A percentile compares a stretch with the other conserved stretches of the same genome.
Conservation (phyloP, 2,113 vertebrate species). For the Ciconia boyciana region DNA sequence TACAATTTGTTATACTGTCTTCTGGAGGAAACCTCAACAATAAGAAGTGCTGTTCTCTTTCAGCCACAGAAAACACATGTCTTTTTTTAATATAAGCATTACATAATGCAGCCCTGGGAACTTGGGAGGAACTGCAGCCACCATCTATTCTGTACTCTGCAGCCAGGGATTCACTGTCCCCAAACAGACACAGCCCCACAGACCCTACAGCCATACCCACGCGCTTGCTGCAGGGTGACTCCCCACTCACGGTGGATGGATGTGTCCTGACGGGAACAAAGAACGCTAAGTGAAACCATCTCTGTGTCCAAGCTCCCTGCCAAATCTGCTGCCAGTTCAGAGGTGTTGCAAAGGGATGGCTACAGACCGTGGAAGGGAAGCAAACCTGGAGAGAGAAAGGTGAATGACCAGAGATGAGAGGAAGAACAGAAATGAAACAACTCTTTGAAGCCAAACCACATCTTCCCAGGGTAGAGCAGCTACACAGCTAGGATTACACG, state of each 20-base stretch:
- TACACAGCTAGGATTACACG: neutral
- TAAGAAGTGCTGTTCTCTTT: neutral
- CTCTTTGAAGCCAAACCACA: neutral
- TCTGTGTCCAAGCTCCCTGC: neutral
- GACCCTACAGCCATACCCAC: neutral
- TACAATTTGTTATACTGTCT: neutral
- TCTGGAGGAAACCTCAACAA: neutral
- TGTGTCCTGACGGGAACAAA: neutral
- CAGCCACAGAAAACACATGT: neutral
- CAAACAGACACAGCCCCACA: accelerated
- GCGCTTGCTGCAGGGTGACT: neutral
- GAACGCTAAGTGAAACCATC: accelerated
- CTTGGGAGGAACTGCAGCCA: neutral
- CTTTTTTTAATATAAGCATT: neutral
- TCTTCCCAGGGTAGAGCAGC: neutral
- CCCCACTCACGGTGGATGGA: neutral
- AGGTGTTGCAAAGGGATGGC: neutral
- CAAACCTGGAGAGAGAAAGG: neutral
- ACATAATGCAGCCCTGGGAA: neutral
- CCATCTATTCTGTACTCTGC: neutral
- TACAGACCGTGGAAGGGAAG: neutral
- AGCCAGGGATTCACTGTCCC: too few species aligned
- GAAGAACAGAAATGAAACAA: neutral
- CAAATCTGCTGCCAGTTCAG: neutral
- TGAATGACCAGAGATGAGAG: neutral